Conservation (phyloP, 92 coral and sea anemone genomes). For the Porites cylindrica region DNA sequence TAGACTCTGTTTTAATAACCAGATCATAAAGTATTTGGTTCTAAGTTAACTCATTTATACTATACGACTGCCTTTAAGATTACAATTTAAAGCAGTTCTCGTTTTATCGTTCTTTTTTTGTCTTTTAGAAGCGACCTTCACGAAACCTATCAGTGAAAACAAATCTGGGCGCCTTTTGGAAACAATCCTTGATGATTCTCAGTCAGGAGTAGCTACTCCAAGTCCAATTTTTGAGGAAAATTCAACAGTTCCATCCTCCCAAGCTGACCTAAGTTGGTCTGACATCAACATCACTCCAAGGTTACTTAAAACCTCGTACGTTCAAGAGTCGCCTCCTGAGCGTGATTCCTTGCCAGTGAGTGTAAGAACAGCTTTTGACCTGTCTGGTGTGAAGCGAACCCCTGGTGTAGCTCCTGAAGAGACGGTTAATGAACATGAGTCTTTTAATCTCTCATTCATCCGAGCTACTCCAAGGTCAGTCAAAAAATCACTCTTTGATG, state of each 20-base stretch:
- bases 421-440: background rate
- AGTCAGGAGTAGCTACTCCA: constrained; percentile 19
- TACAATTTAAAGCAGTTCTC: background rate
- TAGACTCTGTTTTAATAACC: too few relatives aligned
- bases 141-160: background rate
- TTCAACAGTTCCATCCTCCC: constrained; percentile 1
- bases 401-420: background rate
- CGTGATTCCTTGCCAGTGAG: background rate
- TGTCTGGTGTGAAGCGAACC: constrained; percentile 6
- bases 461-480: constrained; percentile 29
- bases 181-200: constrained; percentile 67
- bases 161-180: constrained; percentile 62
- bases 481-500: constrained; percentile 30
- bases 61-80: background rate
- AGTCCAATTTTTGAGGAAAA: constrained; percentile 16
- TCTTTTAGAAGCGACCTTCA: background rate
- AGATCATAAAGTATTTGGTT: too few relatives aligned
- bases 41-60: background rate
- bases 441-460: background rate
- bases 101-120: too few relatives aligned
- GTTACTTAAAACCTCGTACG: constrained; percentile 36
- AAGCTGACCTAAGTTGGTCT: constrained; percentile 17
- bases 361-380: background rate
- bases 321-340: constrained; percentile 48
- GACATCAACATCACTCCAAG: constrained; percentile 13